Evolutionary conservation across 2,797 vertebrate genomes (phyloP), one percentile per base, ranked within the genome.

Genomic region (Selene dorsalis): DNA sequence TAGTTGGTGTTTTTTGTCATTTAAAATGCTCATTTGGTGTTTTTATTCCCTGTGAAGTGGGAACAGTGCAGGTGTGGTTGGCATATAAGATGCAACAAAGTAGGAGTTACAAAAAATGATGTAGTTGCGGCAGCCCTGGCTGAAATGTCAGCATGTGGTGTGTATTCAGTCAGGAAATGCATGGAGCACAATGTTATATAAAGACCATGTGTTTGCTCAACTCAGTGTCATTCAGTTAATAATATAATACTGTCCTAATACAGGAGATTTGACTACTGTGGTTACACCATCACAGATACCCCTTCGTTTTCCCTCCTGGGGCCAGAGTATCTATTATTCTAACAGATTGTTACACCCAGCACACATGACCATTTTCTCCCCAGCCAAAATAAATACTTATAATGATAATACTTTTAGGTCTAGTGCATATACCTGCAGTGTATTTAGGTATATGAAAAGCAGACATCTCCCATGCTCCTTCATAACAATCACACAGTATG

Each of bases 371-470:
- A 86, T 83, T 81, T 87, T 56, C 45, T 74, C 55, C 50, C 52
- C 17, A 80, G 84, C 81, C 74, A 85, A 83, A 89, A 88, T 76
- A 84, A 85, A 89, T 80, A 81, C 35, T 22, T 73, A 82, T 84
- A 73, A 89, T 85, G 77, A 89, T 87, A 80, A 91, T 85, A 86
- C 41, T 84, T 81, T 8, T 35, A 60, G 11, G 70, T 77, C 79
- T 86, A 59, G 73, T 84, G 77, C 63, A 12, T 87, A 84, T 76
- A 76, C 75, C 77, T 84, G 69, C 63, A 75, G 59, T 79, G 58
- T 88, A 79, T 84, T 88, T 88, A 87, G 55, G 58, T 70, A 83
- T 70, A 83, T 86, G 78, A 88, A 85, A 79, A 75, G 70, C 68
- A 77, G 70, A 73, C 73, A 68, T 81, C 52, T 71, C 76, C 57